phyloP scores from a whole-genome alignment of 2,113 vertebrate genomes.

The Ranitomeya imitator region DNA sequence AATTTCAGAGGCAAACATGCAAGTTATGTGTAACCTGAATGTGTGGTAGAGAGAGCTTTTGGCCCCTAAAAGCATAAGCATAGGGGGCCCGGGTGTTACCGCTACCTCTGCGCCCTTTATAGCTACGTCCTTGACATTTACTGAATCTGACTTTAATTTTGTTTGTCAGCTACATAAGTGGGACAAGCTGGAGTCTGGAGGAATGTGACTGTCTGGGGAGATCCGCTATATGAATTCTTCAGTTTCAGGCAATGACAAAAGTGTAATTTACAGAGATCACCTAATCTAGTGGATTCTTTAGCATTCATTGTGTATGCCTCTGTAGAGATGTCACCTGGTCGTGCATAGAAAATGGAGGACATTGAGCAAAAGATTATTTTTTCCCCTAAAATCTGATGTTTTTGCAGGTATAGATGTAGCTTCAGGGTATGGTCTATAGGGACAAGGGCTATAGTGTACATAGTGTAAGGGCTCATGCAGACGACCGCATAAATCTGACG shows the following conservation, averaged over 20 bases:
- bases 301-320: no score
- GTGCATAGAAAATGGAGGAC: not conserved
- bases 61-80: no score
- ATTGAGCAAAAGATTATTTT: no score
- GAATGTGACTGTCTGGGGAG: not conserved
- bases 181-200: not conserved
- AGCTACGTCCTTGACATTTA: not conserved
- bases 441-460: no score
- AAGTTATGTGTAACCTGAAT: no score
- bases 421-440: no score
- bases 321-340: not conserved
- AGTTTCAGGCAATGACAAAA: constrained; percentile 2
- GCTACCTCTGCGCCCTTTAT: not conserved
- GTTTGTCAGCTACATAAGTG: constrained; percentile 16
- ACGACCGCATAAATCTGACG: no score
- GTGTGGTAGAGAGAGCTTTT: no score
- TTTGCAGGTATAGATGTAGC: no score
- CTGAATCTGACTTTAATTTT: not conserved
- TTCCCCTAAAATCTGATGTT: no score
- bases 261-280: not conserved
- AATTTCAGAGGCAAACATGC: no score
- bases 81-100: not conserved
- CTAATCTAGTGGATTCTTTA: not conserved
- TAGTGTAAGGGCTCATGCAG: no score
- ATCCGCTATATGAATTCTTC: constrained; percentile 15